Evolutionary conservation across 2,888 invertebrate genomes (phyloP).

Genomic region (Dicranocentrus wangi): DNA sequence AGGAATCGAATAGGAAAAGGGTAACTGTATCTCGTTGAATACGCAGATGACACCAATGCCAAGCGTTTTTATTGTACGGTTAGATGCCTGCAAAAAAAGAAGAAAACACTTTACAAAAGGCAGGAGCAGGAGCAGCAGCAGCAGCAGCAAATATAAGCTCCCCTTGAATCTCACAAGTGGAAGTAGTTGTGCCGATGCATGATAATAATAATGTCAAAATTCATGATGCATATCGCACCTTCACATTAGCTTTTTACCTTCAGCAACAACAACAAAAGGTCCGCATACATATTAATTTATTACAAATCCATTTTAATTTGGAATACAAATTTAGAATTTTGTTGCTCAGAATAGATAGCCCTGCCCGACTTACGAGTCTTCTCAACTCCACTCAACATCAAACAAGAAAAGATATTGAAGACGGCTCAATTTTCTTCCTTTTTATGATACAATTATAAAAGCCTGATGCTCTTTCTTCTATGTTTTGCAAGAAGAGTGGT

Average conservation of each 20-base stretch:
- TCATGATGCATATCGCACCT: slow-evolving; percentile 1
- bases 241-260: slow-evolving; percentile 15
- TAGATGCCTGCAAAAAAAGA: neutral
- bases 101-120: neutral
- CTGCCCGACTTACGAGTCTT: too few species aligned
- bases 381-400: too few species aligned
- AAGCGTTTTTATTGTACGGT: neutral
- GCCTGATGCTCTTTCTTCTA: too few species aligned
- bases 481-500: too few species aligned
- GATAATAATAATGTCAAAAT: slow-evolving; percentile 13
- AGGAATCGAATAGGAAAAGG: neutral
- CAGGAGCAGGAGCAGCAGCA: neutral
- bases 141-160: too few species aligned
- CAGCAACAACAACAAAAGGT: too few species aligned
- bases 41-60: slow-evolving; percentile 8
- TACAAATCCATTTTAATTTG: neutral
- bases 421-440: too few species aligned
- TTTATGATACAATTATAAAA: too few species aligned
- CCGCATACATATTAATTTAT: neutral
- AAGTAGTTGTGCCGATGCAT: too few species aligned
- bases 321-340: neutral
- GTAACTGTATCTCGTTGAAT: slow-evolving; percentile 3
- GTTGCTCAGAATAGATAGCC: too few species aligned
- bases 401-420: too few species aligned
- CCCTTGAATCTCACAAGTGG: too few species aligned